These are phyloP conservation scores for Campylorhamphus procurvoides DNA, from an alignment of 2,113 vertebrate species.

Conservation along the genomic window DNA sequence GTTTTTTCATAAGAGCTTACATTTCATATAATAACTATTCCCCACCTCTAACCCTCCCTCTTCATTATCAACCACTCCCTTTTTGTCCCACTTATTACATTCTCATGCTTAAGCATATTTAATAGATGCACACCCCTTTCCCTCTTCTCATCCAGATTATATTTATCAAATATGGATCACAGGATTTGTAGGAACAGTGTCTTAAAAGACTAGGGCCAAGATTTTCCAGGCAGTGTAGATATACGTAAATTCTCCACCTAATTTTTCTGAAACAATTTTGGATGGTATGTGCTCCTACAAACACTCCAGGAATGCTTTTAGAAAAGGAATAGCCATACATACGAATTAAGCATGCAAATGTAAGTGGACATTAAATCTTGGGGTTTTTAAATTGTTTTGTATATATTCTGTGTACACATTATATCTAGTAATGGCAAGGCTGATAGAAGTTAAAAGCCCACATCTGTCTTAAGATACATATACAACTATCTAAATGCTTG, in stretches of 20 bases:
- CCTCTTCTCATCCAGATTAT: neutral
- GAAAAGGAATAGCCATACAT: conserved; percentile 2
- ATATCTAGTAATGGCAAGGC: neutral
- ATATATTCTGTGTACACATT: neutral
- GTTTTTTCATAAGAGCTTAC: neutral
- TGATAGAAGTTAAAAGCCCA: neutral
- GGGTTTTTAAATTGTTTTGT: neutral
- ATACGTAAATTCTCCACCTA: neutral
- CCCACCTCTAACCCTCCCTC: neutral
- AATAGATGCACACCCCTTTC: neutral
- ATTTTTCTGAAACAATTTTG: neutral
- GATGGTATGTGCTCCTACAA: neutral
- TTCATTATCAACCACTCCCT: conserved; percentile 14
- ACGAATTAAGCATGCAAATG: neutral
- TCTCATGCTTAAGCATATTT: neutral
- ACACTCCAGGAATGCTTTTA: conserved; percentile 10
- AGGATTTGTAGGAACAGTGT: neutral
- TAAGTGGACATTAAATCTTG: conserved; percentile 24
- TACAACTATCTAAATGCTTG: neutral
- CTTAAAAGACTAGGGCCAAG: neutral
- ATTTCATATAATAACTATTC: neutral
- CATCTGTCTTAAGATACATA: neutral
- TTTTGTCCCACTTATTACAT: neutral
- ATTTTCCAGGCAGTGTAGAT: neutral
- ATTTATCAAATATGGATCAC: neutral